Evolutionary conservation across 2,888 invertebrate genomes (phyloP).

Genomic region (Drosophila antonietae): DNA sequence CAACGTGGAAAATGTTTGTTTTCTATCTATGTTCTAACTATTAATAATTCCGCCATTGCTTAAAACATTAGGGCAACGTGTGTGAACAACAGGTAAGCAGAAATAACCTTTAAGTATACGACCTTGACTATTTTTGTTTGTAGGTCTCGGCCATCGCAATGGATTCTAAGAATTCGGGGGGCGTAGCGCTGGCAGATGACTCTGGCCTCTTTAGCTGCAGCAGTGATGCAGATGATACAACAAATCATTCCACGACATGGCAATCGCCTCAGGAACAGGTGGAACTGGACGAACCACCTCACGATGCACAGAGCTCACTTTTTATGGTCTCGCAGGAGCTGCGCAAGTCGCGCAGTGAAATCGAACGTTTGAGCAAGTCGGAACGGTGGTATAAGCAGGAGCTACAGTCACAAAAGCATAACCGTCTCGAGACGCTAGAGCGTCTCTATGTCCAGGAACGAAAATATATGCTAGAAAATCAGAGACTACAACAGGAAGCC

Average conservation of each 20-base stretch:
- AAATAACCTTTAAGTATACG: background rate
- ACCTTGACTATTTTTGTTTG: constrained; percentile 6
- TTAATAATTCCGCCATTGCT: background rate
- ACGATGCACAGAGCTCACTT: constrained; percentile 58
- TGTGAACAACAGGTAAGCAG: constrained; percentile 11
- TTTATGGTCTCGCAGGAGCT: constrained; percentile 76
- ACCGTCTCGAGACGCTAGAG: constrained; percentile 80
- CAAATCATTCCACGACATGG: constrained; percentile 22
- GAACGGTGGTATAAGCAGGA: constrained; percentile 84
- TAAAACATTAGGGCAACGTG: constrained; percentile 4
- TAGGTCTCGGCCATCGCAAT: constrained; percentile 38
- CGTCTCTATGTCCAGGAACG: constrained; percentile 83
- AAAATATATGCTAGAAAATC: constrained; percentile 82
- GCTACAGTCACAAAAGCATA: constrained; percentile 78
- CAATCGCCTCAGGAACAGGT: background rate
- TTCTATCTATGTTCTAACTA: background rate
- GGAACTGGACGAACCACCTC: background rate
- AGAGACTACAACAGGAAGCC: constrained; percentile 80
- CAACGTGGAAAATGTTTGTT: constrained; percentile 58
- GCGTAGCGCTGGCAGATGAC: constrained; percentile 58
- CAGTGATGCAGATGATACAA: constrained; percentile 54
- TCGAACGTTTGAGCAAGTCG: constrained; percentile 82
- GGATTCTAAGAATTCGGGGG: constrained; percentile 48
- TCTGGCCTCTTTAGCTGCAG: constrained; percentile 73
- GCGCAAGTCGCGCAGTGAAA: constrained; percentile 78